These are phyloP conservation scores for Amphiprion percula DNA, from an alignment of 2,113 vertebrate genomes.

Conservation along the genomic window DNA sequence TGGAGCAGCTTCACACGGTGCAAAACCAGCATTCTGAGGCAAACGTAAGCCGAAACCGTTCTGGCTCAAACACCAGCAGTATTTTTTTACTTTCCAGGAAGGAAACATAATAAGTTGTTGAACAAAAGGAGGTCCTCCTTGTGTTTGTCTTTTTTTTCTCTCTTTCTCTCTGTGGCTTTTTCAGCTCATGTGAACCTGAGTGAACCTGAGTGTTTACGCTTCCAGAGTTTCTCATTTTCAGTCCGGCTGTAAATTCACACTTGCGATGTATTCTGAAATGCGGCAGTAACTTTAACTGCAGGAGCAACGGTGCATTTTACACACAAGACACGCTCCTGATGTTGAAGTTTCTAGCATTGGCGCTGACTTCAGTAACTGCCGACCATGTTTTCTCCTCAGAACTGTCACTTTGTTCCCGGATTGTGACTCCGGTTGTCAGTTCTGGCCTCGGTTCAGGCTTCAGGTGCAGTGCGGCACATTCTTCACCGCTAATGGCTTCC, in stretches of 20 bases:
- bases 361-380: neutral
- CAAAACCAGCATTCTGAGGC: too few relatives aligned
- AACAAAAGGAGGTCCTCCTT: neutral
- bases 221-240: neutral
- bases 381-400: neutral
- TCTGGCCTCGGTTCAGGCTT: conserved; percentile 50
- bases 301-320: neutral
- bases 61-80: too few relatives aligned
- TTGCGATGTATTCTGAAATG: too few relatives aligned
- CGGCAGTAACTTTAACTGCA: too few relatives aligned
- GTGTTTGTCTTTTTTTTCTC: neutral
- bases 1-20: too few relatives aligned
- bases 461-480: conserved; percentile 61
- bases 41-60: too few relatives aligned
- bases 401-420: neutral
- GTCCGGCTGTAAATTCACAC: neutral
- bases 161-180: neutral
- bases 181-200: neutral
- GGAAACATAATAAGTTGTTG: too few relatives aligned
- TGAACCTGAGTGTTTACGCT: neutral
- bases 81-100: too few relatives aligned
- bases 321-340: neutral
- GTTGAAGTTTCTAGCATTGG: neutral
- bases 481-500: conserved; percentile 42
- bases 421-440: conserved; percentile 21